A percentile compares a stretch with the other conserved stretches of the same genome.
phyloP scores from a whole-genome alignment of 1,140 invertebrate species.

The Trichonephila clavata region DNA sequence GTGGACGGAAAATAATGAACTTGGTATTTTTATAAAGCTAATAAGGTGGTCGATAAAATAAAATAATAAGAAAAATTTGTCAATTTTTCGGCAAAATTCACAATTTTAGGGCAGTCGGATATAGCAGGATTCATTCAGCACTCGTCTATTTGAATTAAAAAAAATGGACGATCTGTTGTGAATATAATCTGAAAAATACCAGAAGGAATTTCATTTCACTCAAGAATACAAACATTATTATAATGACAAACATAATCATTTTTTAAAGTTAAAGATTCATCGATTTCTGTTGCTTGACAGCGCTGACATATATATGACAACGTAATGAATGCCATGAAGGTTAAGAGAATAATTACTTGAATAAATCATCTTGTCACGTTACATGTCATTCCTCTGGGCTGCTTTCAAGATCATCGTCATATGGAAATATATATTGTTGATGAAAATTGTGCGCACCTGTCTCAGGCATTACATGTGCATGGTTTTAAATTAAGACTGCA shows the following conservation, averaged over 20 bases:
- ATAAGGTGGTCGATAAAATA: too few species aligned
- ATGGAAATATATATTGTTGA: neutral
- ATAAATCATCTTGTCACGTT: conserved; percentile 31
- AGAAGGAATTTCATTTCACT: too few species aligned
- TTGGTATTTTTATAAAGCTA: too few species aligned
- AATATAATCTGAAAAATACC: too few species aligned
- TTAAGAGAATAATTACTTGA: conserved; percentile 33
- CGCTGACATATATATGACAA: conserved; percentile 27
- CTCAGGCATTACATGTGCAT: neutral
- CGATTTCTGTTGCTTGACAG: conserved; percentile 9
- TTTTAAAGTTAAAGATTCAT: neutral
- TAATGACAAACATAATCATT: neutral
- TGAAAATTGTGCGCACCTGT: neutral
- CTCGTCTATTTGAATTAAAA: neutral
- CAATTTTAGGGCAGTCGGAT: too few species aligned
- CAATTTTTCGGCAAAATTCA: too few species aligned
- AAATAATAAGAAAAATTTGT: too few species aligned
- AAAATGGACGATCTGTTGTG: neutral
- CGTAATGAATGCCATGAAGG: neutral
- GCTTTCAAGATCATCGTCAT: neutral
- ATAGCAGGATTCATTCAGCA: neutral
- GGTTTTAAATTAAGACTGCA: neutral
- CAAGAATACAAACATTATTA: neutral
- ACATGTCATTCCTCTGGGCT: neutral
- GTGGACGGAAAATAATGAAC: too few species aligned